A percentile compares a stretch with the other conserved stretches of the same genome.
Evolutionary conservation across 2,113 vertebrate genomes (phyloP).

Genomic region (Caloenas nicobarica): DNA sequence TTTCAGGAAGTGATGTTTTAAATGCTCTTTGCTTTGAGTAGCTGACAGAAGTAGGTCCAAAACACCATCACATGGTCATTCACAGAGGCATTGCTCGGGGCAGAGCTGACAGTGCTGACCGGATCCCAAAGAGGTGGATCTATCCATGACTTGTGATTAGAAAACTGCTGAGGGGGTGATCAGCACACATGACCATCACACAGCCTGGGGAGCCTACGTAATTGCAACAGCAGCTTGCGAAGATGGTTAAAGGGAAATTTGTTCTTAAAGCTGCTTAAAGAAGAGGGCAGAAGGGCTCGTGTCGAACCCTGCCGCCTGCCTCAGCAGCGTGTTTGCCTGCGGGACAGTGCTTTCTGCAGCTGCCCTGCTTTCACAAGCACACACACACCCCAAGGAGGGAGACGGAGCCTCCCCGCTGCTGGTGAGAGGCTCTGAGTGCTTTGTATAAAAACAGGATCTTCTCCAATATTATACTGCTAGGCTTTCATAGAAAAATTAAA

Average conservation of each 20-base stretch:
- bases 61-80: neutral
- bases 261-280: neutral
- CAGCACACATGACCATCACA: neutral
- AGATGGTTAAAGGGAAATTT: neutral
- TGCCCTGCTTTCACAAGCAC: neutral
- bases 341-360: neutral
- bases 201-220: neutral
- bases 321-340: rapidly evolving
- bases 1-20: neutral
- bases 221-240: neutral
- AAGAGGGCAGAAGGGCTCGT: neutral
- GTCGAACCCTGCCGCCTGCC: rapidly evolving
- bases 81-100: neutral
- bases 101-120: rapidly evolving
- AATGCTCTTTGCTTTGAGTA: neutral
- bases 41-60: neutral
- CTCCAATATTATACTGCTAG: neutral
- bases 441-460: neutral
- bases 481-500: neutral
- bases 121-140: neutral
- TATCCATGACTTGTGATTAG: neutral
- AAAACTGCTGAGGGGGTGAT: neutral
- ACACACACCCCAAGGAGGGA: neutral
- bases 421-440: neutral
- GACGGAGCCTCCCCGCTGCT: neutral